phyloP scores from a whole-genome alignment of 2,113 vertebrate genomes.

The Gadus chalcogrammus region DNA sequence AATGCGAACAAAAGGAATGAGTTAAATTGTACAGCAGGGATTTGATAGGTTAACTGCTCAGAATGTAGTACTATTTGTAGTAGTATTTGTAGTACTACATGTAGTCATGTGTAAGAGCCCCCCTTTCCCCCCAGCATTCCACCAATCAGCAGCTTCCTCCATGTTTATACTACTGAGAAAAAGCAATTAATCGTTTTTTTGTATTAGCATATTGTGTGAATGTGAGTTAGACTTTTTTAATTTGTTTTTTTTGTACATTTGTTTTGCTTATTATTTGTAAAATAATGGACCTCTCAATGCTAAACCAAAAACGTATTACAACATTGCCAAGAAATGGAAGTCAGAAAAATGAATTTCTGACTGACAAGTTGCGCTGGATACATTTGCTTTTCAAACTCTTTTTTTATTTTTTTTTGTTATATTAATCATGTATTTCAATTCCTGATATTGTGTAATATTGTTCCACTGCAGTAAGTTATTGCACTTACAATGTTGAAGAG shows the following conservation, averaged over 20 bases:
- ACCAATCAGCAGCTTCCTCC: conserved; percentile 56
- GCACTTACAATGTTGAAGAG: conserved; percentile 69
- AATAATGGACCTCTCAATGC: conserved; percentile 56
- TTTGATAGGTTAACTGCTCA: too few relatives aligned
- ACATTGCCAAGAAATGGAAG: conserved; percentile 45
- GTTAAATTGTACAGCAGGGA: too few relatives aligned
- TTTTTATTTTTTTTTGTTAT: conserved; percentile 63
- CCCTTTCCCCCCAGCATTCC: conserved; percentile 20
- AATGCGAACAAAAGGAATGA: too few relatives aligned
- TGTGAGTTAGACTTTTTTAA: conserved; percentile 42
- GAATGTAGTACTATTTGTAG: too few relatives aligned
- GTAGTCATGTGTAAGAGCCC: conserved; percentile 18
- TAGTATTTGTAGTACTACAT: too few relatives aligned
- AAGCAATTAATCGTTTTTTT: conserved; percentile 49
- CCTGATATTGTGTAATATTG: conserved; percentile 48
- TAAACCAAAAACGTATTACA: conserved; percentile 62
- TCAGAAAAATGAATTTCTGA: conserved; percentile 36
- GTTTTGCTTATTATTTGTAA: conserved; percentile 54
- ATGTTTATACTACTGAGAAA: conserved; percentile 77
- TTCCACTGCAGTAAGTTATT: conserved; percentile 81
- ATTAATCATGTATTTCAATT: conserved; percentile 64
- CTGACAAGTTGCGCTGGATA: conserved; percentile 41
- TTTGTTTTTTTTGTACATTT: conserved; percentile 63
- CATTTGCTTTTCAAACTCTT: conserved; percentile 52
- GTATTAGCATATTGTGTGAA: conserved; percentile 58